These are phyloP conservation scores for Oryctolagus cuniculus DNA, from an alignment of 2,113 vertebrate genomes.

Conservation along the genomic window mOryCun1.1 NC_091451.1:17478501-17479000, in stretches of 20 bases:
- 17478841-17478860: background rate
- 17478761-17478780: background rate
- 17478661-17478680: too few relatives aligned
- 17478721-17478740: too few relatives aligned
- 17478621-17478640: too few relatives aligned
- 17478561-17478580: too few relatives aligned
- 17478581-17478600: too few relatives aligned
- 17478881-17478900: background rate
- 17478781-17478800: background rate
- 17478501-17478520: background rate
- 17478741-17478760: too few relatives aligned
- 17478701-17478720: too few relatives aligned
- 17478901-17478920: conserved; percentile 16
- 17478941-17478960: background rate
- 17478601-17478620: too few relatives aligned
- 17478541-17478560: too few relatives aligned
- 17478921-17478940: background rate
- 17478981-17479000: conserved; percentile 24
- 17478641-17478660: too few relatives aligned
- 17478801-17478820: background rate
- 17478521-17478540: too few relatives aligned
- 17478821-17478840: background rate
- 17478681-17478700: too few relatives aligned
- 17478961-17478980: background rate
- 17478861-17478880: conserved; percentile 43